Evolutionary conservation across 2,888 invertebrate genomes (phyloP).

Genomic region (Notocelia uddmanniana): DNA sequence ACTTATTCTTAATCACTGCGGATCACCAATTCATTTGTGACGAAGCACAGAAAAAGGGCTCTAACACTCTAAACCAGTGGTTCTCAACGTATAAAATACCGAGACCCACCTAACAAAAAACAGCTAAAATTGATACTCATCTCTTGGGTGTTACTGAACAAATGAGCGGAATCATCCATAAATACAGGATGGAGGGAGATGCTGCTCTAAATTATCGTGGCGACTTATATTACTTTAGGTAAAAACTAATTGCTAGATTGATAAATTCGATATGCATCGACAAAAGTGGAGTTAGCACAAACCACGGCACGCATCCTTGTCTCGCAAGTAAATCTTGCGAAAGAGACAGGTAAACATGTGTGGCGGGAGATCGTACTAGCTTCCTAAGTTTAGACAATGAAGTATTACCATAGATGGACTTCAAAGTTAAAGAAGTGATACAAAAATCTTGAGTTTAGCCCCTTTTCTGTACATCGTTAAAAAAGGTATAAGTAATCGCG

Average conservation of each 20-base stretch:
- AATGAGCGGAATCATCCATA: too few relatives aligned
- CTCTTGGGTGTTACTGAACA: too few relatives aligned
- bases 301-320: background rate
- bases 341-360: background rate
- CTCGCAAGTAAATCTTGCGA: background rate
- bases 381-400: background rate
- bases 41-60: constrained; percentile 7
- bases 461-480: constrained; percentile 4
- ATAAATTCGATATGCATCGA: too few relatives aligned
- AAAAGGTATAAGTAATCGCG: constrained; percentile 8
- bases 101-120: too few relatives aligned
- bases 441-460: background rate
- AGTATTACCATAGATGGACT: background rate
- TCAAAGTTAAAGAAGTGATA: background rate
- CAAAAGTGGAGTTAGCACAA: background rate
- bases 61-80: background rate
- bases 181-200: too few relatives aligned
- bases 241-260: too few relatives aligned
- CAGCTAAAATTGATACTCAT: too few relatives aligned
- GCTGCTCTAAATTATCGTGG: too few relatives aligned
- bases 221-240: too few relatives aligned
- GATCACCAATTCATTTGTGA: constrained; percentile 12
- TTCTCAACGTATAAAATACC: too few relatives aligned
- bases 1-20: constrained; percentile 23
- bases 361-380: background rate